Conservation (phyloP, 2,797 vertebrate species). For the Fratercula arctica region DNA sequence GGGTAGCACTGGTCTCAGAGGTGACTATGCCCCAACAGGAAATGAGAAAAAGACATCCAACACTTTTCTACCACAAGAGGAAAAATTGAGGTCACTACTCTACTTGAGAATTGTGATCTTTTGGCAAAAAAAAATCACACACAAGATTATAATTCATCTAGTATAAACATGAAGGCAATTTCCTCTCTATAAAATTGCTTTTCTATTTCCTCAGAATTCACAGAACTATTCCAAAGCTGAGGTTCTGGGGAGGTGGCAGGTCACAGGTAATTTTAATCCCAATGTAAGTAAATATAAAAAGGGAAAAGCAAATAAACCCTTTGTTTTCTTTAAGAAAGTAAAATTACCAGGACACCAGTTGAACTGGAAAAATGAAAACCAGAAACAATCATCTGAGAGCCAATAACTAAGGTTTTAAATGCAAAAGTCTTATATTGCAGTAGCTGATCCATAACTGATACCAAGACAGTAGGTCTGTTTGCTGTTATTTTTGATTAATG, state of each 20-base stretch:
- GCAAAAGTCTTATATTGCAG: background rate
- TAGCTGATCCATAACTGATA: background rate
- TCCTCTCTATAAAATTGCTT: slow-evolving; percentile 13
- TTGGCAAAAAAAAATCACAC: background rate
- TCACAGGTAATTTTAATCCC: slow-evolving; percentile 33
- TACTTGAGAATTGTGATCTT: background rate
- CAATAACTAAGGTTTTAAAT: background rate
- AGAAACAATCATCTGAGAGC: background rate
- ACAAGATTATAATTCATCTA: slow-evolving; percentile 21
- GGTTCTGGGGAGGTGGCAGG: background rate
- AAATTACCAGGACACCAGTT: background rate
- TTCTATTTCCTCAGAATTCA: background rate
- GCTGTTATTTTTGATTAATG: background rate
- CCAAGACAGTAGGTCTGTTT: background rate
- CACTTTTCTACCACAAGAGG: background rate
- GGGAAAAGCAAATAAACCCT: background rate
- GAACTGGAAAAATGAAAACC: background rate
- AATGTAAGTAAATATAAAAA: background rate
- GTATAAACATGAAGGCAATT: slow-evolving; percentile 30
- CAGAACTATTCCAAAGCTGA: background rate
- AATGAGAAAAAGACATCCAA: slow-evolving; percentile 25
- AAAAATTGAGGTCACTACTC: background rate
- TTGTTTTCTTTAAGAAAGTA: background rate
- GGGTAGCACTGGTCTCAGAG: background rate
- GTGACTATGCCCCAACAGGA: background rate